phyloP scores from a whole-genome alignment of 1,140 invertebrate species.

The Oppia nitens region DNA sequence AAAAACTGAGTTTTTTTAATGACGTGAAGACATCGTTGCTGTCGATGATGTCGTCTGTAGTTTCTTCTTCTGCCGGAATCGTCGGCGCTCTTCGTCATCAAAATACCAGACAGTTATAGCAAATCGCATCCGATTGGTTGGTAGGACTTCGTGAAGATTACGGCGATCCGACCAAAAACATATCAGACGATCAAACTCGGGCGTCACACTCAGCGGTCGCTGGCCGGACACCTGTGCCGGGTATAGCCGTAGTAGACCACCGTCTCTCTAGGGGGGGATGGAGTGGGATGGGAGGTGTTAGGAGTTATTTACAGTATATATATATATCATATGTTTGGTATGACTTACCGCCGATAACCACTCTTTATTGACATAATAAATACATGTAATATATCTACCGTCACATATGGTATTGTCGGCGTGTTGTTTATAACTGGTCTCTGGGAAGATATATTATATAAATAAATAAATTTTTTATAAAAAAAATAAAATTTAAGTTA shows the following conservation, averaged over 20 bases:
- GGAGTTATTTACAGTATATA: no score
- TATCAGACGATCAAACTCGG: slow-evolving; percentile 74
- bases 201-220: slow-evolving; percentile 74
- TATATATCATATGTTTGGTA: no score
- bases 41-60: no score
- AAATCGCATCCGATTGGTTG: slow-evolving; percentile 66
- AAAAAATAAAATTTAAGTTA: no score
- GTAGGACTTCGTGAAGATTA: slow-evolving; percentile 91
- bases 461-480: no score
- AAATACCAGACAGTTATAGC: slow-evolving; percentile 94
- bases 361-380: slow-evolving; percentile 86
- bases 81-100: slow-evolving; percentile 26
- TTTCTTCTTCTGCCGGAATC: background rate
- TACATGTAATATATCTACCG: slow-evolving; percentile 77
- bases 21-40: no score
- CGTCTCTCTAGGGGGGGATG: slow-evolving; percentile 38
- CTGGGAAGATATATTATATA: no score
- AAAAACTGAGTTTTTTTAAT: no score
- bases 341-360: slow-evolving; percentile 47
- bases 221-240: slow-evolving; percentile 44
- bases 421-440: slow-evolving; percentile 77
- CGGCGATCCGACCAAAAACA: slow-evolving; percentile 94
- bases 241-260: slow-evolving; percentile 62
- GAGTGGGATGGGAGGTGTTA: background rate
- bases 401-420: slow-evolving; percentile 93